These are phyloP conservation scores for Caenorhabditis afra DNA, from an alignment of 2,888 invertebrate genomes.

Conservation along the genomic window DNA sequence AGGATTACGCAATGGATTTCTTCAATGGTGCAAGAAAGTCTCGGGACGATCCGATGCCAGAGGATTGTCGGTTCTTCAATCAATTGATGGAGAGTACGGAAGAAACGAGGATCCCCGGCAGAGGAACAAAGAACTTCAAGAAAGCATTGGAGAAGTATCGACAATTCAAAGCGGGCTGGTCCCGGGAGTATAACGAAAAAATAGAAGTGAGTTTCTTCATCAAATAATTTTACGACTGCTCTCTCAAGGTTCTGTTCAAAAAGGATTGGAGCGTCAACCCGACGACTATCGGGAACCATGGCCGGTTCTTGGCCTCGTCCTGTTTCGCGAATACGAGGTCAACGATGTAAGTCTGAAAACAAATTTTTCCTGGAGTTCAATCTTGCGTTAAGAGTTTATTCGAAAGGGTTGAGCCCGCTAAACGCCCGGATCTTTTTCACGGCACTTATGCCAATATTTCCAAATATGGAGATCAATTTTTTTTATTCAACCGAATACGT, in stretches of 20 bases:
- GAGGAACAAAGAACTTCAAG: too few relatives aligned
- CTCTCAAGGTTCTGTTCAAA: not conserved
- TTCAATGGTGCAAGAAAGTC: too few relatives aligned
- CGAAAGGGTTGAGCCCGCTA: not conserved
- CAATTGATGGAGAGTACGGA: too few relatives aligned
- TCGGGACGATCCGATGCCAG: too few relatives aligned
- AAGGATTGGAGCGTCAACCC: not conserved
- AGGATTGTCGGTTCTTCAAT: too few relatives aligned
- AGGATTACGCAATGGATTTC: not conserved
- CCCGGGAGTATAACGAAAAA: too few relatives aligned
- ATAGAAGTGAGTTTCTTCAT: too few relatives aligned
- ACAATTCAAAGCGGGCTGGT: too few relatives aligned
- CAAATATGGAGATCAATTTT: not conserved
- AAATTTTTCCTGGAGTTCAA: not conserved
- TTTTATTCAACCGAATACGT: too few relatives aligned
- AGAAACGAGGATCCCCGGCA: too few relatives aligned
- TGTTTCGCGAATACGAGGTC: not conserved
- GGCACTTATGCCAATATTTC: not conserved
- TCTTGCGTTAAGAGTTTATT: not conserved
- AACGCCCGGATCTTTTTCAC: not conserved
- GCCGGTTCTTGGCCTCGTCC: not conserved
- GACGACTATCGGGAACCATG: not conserved
- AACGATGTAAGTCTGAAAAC: not conserved
- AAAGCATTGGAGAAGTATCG: too few relatives aligned
- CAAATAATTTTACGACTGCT: too few relatives aligned